Base-by-base conservation (phyloP, 64 coral and sea anemone species). In the Actinia equina region DNA sequence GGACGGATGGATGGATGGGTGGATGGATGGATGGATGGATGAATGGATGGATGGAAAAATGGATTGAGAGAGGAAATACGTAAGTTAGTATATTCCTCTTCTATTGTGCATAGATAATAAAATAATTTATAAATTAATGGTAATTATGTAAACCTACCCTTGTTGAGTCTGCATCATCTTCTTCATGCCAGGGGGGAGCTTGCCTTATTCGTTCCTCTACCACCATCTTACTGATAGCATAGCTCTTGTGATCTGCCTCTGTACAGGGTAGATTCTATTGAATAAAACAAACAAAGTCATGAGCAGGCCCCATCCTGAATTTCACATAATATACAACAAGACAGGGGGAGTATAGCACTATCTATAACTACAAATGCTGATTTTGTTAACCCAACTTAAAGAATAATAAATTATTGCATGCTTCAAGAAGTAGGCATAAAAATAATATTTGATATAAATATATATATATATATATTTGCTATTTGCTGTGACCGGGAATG, bases 101-200 rank as follows among this genome's bases (percentile, higher is more conserved):
- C n/a, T n/a, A n/a, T n/a, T n/a, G n/a, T n/a, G n/a, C n/a, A n/a
- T n/a, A n/a, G n/a, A n/a, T n/a, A n/a, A 37, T 37, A 37, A 37
- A 37, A 1, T 37, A 37, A 37, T 1, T 37, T 0, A 37, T 37
- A 37, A 37, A 37, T 37, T 37, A 37, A 37, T 37, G 30, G 30
- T 37, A 1, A 37, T 0, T 37, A 74, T 30, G 69, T 74, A 12
- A 7, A 53, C 74, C 56, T 44, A 99, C 97, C 84, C 88, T 95
- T 43, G 97, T 99, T 13, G 93, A 99, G 56, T 98, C 96, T 41
- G 89, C 86, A 22, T 93, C 93, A 82, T 99, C 97, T 1, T 82
- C 97, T 1, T 82, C 79, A 88, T 90, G 88, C 87, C 91, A 92
- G 14, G 93, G 85, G 19, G 85, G 85, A 74, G 85, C 53, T 41